Evolutionary conservation across 1,140 invertebrate species (phyloP), one percentile per base, ranked within the genome.

Genomic region (Aphidius gifuensis): DNA sequence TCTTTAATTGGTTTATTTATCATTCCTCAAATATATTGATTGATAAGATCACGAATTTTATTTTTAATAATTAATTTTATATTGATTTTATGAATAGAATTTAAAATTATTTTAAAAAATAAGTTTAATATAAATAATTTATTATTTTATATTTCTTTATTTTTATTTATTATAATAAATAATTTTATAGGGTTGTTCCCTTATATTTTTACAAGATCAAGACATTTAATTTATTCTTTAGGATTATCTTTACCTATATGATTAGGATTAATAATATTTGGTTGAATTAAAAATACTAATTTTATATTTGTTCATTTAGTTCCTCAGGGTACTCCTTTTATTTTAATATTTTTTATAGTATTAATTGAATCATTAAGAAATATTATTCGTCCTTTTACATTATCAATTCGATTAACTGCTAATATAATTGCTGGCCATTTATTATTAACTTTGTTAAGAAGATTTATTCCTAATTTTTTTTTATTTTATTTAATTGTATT

Each of bases 401-500:
- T 89, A 80, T 80, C 83, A 42, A 79, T 88, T 56, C 87, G 86
- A 63, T 71, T 89, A 79, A 81, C 83, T 9, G 86, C 87, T 46
- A 88, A 88, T 82, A 87, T 88, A 84, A 87, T 87, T 81, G 86
- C 86, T 9, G 86, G 86, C 0, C 86, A 87, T 72, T 73, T 88
- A 73, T 67, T 88, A 68, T 71, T 88, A 82, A 83, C 79, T 8
- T 70, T 87, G 68, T 68, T 85, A 71, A 81, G 83, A 66, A 80
- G 79, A 64, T 51, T 51, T 51, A 60, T 60, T 21, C 9, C 60
- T 57, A 62, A 61, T 77, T 71, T 68, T 70, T 57, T 62, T 64
- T 66, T 64, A 70, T 68, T 65, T 77, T 65, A 62, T 43, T 64
- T 80, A 46, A 70, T 72, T 69, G 62, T 80, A 68, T 66, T 82